Percentiles rank a stretch among this genome's conserved stretches.
phyloP scores from a whole-genome alignment of 2,888 invertebrate genomes.

The Sarcophaga caerulescens region DNA sequence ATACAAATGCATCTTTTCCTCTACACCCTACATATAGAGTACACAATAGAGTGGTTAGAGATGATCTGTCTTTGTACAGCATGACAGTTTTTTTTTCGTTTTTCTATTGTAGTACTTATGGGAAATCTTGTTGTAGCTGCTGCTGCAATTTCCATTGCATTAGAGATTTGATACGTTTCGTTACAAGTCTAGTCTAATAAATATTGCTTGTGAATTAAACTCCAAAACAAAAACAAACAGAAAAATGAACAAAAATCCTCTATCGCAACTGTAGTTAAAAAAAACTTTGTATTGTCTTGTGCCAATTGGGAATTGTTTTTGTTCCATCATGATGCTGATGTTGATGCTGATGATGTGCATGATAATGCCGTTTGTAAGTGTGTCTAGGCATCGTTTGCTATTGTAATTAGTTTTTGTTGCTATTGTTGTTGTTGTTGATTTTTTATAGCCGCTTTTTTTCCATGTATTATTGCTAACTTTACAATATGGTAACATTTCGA shows the following conservation, averaged over 20 bases:
- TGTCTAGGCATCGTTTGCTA: slow-evolving; percentile 10
- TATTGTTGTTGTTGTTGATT: background rate
- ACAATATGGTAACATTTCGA: slow-evolving; percentile 67
- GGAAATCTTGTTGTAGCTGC: slow-evolving; percentile 42
- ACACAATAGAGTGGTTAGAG: slow-evolving; percentile 6
- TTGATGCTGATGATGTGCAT: background rate
- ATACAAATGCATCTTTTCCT: slow-evolving; percentile 46
- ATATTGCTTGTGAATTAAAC: slow-evolving; percentile 42
- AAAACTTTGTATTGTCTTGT: slow-evolving; percentile 31
- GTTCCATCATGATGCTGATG: background rate
- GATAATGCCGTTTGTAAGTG: background rate
- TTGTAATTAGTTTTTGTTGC: slow-evolving; percentile 33
- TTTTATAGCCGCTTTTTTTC: slow-evolving; percentile 43
- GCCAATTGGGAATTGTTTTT: slow-evolving; percentile 66
- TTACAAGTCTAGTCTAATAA: slow-evolving; percentile 62
- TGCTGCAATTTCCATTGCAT: background rate
- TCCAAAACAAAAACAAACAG: slow-evolving; percentile 2
- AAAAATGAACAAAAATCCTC: background rate
- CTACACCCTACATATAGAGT: background rate
- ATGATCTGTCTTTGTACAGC: slow-evolving; percentile 49
- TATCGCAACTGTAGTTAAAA: background rate
- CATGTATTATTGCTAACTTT: slow-evolving; percentile 59
- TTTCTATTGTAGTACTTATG: slow-evolving; percentile 50
- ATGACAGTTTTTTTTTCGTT: slow-evolving; percentile 33
- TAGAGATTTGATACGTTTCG: slow-evolving; percentile 51